Percentiles rank a stretch among this genome's conserved stretches.
These are phyloP conservation scores for Drosophila pseudotakahashii DNA, from an alignment of 2,888 invertebrate species.

Conservation along the genomic window DNA sequence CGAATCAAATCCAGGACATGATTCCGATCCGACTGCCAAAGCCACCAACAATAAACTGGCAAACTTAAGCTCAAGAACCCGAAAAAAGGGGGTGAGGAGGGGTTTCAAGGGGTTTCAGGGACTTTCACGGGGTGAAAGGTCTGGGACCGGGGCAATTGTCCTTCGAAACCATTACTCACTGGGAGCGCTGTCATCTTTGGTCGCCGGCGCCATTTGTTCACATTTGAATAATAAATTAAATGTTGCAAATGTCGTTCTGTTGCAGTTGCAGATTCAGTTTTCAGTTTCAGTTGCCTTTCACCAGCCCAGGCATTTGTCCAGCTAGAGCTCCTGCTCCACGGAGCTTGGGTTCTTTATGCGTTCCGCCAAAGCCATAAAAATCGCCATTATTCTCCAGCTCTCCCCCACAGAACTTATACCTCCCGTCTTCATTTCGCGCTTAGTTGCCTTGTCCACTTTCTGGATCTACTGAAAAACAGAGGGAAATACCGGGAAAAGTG, in stretches of 20 bases:
- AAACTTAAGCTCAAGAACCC: constrained; percentile 35
- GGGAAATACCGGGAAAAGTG: constrained; percentile 7
- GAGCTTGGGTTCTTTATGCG: constrained; percentile 62
- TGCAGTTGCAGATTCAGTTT: constrained; percentile 58
- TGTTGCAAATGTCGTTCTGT: constrained; percentile 72
- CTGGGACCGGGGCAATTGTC: constrained; percentile 52
- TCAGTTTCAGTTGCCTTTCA: constrained; percentile 54
- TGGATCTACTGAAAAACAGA: constrained; percentile 1
- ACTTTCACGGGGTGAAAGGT: constrained; percentile 14
- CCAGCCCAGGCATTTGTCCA: constrained; percentile 46
- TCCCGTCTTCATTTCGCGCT: constrained; percentile 51
- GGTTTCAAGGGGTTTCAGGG: not conserved
- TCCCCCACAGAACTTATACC: constrained; percentile 12
- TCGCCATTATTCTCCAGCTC: constrained; percentile 61
- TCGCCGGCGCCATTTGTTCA: constrained; percentile 73
- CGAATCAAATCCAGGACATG: constrained; percentile 52
- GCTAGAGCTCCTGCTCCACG: constrained; percentile 25
- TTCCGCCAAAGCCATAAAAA: constrained; percentile 74
- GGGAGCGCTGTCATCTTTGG: constrained; percentile 72
- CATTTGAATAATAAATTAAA: constrained; percentile 81
- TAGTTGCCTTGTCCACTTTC: constrained; percentile 45
- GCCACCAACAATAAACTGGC: constrained; percentile 41
- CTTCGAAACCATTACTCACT: constrained; percentile 68
- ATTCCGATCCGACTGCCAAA: constrained; percentile 43
- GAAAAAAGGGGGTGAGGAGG: not conserved